Percentiles rank a stretch among this genome's conserved stretches.
Conservation (phyloP, 2,888 invertebrate genomes). For the Chrysina gloriosa region DNA sequence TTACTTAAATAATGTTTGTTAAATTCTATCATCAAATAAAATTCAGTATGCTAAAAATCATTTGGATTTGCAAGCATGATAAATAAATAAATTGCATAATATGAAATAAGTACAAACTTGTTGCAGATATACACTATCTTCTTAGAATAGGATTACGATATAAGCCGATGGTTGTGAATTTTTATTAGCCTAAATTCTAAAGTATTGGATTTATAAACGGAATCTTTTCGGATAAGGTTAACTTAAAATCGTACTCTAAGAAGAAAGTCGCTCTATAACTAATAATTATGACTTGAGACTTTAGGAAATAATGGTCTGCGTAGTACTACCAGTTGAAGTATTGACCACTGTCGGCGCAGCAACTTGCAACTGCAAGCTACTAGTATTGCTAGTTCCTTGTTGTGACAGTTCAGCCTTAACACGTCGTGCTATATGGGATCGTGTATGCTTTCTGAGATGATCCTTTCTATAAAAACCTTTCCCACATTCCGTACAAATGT, state of each 20-base stretch:
- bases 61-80: too few species aligned
- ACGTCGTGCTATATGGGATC: conserved; percentile 85
- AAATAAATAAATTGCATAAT: too few species aligned
- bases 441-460: conserved; percentile 86
- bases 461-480: conserved; percentile 92
- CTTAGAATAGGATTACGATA: too few species aligned
- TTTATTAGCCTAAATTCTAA: too few species aligned
- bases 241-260: too few species aligned
- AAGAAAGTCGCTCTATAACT: not conserved
- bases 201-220: too few species aligned
- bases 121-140: not conserved
- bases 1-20: too few species aligned
- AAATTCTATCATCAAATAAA: too few species aligned
- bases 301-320: conserved; percentile 56
- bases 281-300: conserved; percentile 4
- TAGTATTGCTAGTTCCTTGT: conserved; percentile 64
- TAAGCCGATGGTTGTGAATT: too few species aligned
- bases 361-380: conserved; percentile 61
- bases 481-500: conserved; percentile 88
- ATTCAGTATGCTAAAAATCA: too few species aligned
- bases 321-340: conserved; percentile 47
- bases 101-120: not conserved
- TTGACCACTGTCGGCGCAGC: conserved; percentile 60
- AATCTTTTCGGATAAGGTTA: too few species aligned
- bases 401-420: conserved; percentile 87